These are phyloP conservation scores for Lasioglossum albipes DNA, from an alignment of 1,140 invertebrate genomes.

Conservation along the genomic window DNA sequence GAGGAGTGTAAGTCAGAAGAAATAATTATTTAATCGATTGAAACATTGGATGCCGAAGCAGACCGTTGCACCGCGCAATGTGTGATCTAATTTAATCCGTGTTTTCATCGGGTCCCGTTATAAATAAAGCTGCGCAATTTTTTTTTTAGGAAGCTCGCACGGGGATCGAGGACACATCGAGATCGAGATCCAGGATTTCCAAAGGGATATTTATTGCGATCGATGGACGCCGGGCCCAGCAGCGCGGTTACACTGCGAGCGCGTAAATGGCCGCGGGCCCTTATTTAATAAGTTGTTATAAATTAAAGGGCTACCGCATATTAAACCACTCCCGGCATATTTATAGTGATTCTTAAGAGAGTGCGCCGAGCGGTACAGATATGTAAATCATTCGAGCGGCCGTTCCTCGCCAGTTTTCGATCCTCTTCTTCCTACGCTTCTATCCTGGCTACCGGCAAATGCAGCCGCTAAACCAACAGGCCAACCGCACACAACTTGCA, in stretches of 20 bases:
- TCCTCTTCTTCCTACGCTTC: slow-evolving; percentile 11
- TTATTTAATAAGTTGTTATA: slow-evolving; percentile 76
- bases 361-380: slow-evolving; percentile 44
- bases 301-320: slow-evolving; percentile 74
- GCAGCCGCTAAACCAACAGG: too few relatives aligned
- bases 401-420: slow-evolving; percentile 25
- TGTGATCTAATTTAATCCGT: too few relatives aligned
- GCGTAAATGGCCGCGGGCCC: slow-evolving; percentile 63
- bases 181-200: slow-evolving; percentile 34
- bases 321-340: slow-evolving; percentile 70
- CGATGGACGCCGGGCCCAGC: slow-evolving; percentile 43
- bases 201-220: slow-evolving; percentile 60
- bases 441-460: slow-evolving; percentile 13
- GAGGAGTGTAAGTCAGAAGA: too few relatives aligned
- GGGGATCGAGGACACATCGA: neutral
- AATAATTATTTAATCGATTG: too few relatives aligned
- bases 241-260: slow-evolving; percentile 33
- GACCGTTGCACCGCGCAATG: too few relatives aligned
- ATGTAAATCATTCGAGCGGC: slow-evolving; percentile 59
- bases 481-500: neutral
- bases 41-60: too few relatives aligned
- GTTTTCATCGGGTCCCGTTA: too few relatives aligned
- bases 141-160: neutral
- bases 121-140: too few relatives aligned
- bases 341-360: slow-evolving; percentile 69